Conservation (phyloP, 2,888 invertebrate genomes). For the Arge pagana region DNA sequence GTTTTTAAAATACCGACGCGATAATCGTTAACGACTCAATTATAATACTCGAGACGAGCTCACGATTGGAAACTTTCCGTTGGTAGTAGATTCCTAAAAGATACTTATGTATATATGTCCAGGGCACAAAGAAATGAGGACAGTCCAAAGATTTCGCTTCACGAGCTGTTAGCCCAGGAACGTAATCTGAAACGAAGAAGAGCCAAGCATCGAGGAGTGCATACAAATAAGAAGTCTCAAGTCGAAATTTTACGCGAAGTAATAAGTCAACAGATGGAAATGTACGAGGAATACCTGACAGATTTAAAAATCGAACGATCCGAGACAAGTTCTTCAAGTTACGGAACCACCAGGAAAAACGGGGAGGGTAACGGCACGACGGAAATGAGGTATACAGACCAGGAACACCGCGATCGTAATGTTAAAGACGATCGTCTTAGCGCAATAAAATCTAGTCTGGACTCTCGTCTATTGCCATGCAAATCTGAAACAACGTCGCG, state of each 20-base stretch:
- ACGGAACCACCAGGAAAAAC: no score
- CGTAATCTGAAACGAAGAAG: conserved; percentile 52
- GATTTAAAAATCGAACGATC: conserved; percentile 15
- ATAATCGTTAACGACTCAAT: background rate
- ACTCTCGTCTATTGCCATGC: no score
- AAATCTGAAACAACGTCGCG: no score
- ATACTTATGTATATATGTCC: conserved; percentile 20
- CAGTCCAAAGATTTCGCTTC: conserved; percentile 35
- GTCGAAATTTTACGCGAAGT: conserved; percentile 52
- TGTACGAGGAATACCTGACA: conserved; percentile 44
- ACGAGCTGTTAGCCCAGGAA: conserved; percentile 49
- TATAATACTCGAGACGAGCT: background rate
- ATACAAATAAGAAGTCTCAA: conserved; percentile 55
- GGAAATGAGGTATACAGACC: no score
- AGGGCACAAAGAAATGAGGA: conserved; percentile 29
- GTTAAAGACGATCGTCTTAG: no score
- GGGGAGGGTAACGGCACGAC: no score
- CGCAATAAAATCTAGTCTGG: no score
- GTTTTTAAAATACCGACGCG: background rate
- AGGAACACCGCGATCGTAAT: no score
- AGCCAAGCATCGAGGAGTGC: conserved; percentile 51
- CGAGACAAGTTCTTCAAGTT: conserved; percentile 1
- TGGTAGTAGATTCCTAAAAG: background rate
- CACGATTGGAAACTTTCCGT: background rate
- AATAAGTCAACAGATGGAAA: conserved; percentile 54